These are phyloP conservation scores for Tinea trinotella DNA, from an alignment of 2,888 invertebrate species.

Conservation along the genomic window DNA sequence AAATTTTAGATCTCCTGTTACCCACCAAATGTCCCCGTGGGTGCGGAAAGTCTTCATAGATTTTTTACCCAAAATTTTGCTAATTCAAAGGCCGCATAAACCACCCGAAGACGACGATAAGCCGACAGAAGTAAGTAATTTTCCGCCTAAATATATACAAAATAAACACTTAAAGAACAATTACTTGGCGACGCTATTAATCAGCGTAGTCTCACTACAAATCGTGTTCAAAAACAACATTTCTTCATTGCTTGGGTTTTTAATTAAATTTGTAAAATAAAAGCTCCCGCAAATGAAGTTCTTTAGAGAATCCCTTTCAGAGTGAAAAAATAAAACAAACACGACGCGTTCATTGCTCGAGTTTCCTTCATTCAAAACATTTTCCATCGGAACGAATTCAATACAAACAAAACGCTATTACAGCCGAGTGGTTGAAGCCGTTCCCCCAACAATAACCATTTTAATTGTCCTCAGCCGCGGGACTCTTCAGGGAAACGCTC, in stretches of 20 bases:
- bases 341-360: constrained; percentile 43
- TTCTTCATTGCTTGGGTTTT: constrained; percentile 30
- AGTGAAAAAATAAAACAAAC: constrained; percentile 48
- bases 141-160: background rate
- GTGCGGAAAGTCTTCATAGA: constrained; percentile 89
- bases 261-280: constrained; percentile 58
- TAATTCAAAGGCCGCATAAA: constrained; percentile 91
- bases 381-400: constrained; percentile 50
- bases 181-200: constrained; percentile 13
- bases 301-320: constrained; percentile 42
- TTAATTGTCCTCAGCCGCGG: constrained; percentile 58
- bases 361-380: constrained; percentile 52
- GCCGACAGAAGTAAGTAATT: constrained; percentile 58
- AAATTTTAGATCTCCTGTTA: constrained; percentile 92
- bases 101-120: constrained; percentile 75
- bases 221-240: constrained; percentile 16
- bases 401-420: constrained; percentile 53
- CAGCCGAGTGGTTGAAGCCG: constrained; percentile 34
- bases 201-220: background rate
- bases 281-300: constrained; percentile 46
- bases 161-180: constrained; percentile 14
- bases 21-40: constrained; percentile 94
- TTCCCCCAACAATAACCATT: constrained; percentile 53
- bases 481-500: constrained; percentile 47
- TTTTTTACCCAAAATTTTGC: constrained; percentile 87